Evolutionary conservation across 1,140 invertebrate genomes (phyloP).

Genomic region (Zaprionus ornatus): DNA sequence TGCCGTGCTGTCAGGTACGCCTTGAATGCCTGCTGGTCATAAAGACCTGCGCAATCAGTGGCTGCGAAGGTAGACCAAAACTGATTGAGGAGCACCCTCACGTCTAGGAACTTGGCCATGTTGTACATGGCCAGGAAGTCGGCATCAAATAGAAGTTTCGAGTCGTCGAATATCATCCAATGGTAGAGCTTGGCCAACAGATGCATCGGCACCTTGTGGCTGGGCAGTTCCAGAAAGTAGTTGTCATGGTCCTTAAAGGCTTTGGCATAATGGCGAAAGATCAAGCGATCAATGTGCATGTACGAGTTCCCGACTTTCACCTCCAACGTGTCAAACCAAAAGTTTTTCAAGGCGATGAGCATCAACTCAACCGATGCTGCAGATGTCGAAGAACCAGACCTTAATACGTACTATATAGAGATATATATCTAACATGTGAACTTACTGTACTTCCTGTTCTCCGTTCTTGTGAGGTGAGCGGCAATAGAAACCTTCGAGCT

Average conservation of each 20-base stretch:
- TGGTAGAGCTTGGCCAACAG: conserved; percentile 30
- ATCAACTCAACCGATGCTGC: conserved; percentile 22
- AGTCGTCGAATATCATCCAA: conserved; percentile 26
- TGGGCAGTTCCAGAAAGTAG: conserved; percentile 26
- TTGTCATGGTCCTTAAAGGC: neutral
- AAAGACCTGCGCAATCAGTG: neutral
- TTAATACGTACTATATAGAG: neutral
- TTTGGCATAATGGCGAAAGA: conserved; percentile 21
- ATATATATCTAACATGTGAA: neutral
- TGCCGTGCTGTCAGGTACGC: neutral
- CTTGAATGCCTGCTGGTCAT: conserved; percentile 35
- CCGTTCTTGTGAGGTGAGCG: neutral
- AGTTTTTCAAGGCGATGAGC: neutral
- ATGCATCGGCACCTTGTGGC: conserved; percentile 2
- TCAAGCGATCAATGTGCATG: conserved; percentile 25
- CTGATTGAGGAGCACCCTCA: conserved; percentile 15
- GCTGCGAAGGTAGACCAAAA: conserved; percentile 24
- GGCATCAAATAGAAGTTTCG: neutral
- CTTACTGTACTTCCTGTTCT: neutral
- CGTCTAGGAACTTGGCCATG: conserved; percentile 24
- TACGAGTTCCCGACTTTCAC: conserved; percentile 30
- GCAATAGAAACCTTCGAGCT: neutral
- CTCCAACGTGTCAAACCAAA: conserved; percentile 40
- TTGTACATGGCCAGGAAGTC: conserved; percentile 16
- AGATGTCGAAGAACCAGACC: neutral